Evolutionary conservation across 2,888 invertebrate genomes (phyloP), one percentile per base, ranked within the genome.

Genomic region (Tiliacea citrago): DNA sequence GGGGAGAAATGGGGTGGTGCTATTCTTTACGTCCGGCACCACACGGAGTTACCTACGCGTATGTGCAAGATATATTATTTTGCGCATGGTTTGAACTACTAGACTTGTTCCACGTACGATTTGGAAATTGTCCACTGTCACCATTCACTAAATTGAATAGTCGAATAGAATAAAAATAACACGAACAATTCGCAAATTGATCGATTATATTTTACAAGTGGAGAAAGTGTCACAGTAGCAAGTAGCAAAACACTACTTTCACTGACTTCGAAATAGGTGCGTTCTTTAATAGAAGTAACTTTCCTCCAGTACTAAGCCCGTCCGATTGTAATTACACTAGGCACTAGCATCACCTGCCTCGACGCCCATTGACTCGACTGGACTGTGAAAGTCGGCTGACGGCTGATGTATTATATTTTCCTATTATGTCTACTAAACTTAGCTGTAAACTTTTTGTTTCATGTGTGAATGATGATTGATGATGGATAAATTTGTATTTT

Each of bases 151-250:
- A 57, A 73, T 29, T 42, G 45, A 55, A 58, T 68, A 10, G 8
- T 47, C 29, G 2, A 63, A 77, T 35, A 61, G 13, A 82, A 60
- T 65, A 68, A 75, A 79, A 77, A 72, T 60, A 68, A 77, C 49
- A 68, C 83, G 71, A 76, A 81, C 60, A 78, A 79, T 81, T 83
- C 51, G 68, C 82, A 71, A 88, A 83, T 83, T 78, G 84, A 83
- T 87, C 81, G 86, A 86, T 89, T 87, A 86, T 79, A 86, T 88
- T 82, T 84, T 68, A 76, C 79, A 84, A 86, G 88, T 51, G 79
- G 92, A 88, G 93, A 93, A 93, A 95, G 95, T 94, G 92, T 93
- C 93, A 88, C 92, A 91, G 85, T 88, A 62, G 89, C 84, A 83
- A 78, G 85, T 88, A 62, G 89, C 84, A 83, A 78, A 75, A 57